Base-by-base conservation (phyloP, 2,888 invertebrate genomes). In the Clusia tigrina region DNA sequence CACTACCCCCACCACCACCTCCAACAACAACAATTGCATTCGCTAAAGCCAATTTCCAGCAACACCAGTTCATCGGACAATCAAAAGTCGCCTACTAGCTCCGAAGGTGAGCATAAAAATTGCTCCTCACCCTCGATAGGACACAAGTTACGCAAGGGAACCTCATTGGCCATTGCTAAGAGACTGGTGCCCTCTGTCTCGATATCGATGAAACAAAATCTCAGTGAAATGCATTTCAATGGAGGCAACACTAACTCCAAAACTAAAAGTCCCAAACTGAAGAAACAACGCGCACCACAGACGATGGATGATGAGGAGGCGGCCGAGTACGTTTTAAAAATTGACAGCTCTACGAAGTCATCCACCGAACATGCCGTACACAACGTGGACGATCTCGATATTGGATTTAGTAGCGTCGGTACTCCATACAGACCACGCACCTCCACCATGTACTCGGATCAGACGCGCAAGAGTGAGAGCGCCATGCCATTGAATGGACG, bases 141-240 rank as follows among this genome's bases (percentile, higher is more conserved):
- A 1, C 72, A 71, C 25, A 2, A 2, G 25, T n/a, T 54, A 24
- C n/a, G 52, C 20, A 9, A 52, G 3, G 5, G 54, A 54, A 6
- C 42, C 23, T 38, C 64, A n/a, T n/a, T n/a, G n/a, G 25, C 64
- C 67, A 3, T 64, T 62, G 15, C 70, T 38, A 78, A 74, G 66
- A 65, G 72, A 26, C 60, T 76, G 54, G 76, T 81, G 57, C 78
- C 81, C 20, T 72, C 74, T 2, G 73, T 79, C 9, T 74, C 77
- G 23, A 71, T 83, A 5, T 77, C 79, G 24, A 77, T 83, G 71
- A 81, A 80, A 66, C 83, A 83, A 69, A 81, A 78, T 67, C 78
- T 83, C 26, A 80, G 74, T 68, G 83, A 83, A 64, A 58, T 79
- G 63, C 80, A 80, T 48, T 81, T 75, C 56, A 79, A 74, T 53